Evolutionary conservation across 1,140 invertebrate genomes (phyloP).

Genomic region (Mamestra configurata): DNA sequence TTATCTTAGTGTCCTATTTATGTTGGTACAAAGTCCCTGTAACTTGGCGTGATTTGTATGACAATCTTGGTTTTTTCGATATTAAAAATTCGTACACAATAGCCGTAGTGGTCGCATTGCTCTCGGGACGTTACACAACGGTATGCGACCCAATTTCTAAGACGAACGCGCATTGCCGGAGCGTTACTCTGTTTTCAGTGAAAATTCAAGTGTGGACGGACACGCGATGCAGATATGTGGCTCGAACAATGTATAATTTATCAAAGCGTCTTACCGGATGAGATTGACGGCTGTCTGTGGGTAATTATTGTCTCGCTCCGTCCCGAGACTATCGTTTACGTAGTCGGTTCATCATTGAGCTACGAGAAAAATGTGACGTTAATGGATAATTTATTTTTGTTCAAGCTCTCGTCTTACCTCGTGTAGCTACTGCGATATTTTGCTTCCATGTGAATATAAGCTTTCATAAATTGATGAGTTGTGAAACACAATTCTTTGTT

Average conservation of each 20-base stretch:
- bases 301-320: conserved; percentile 30
- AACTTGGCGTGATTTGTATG: background rate
- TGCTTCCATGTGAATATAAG: background rate
- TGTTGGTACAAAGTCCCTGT: background rate
- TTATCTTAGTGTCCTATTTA: background rate
- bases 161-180: conserved; percentile 59
- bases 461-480: background rate
- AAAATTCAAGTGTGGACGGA: conserved; percentile 59
- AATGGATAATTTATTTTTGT: conserved; percentile 28
- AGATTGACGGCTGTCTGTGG: conserved; percentile 39
- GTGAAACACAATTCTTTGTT: background rate
- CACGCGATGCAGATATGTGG: conserved; percentile 64
- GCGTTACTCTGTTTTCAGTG: conserved; percentile 67
- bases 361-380: conserved; percentile 2
- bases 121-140: conserved; percentile 62
- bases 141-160: conserved; percentile 71
- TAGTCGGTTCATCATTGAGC: background rate
- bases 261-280: conserved; percentile 57
- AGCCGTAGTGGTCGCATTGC: conserved; percentile 25
- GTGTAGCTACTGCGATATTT: background rate
- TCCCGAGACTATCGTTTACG: background rate
- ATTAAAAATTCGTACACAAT: conserved; percentile 35
- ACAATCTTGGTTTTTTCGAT: conserved; percentile 27
- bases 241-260: conserved; percentile 60
- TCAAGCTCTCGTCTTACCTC: background rate